Evolutionary conservation across 2,797 vertebrate genomes (phyloP), one percentile per base, ranked within the genome.

Genomic region (Tokudaia tokunoshimensis): DNA sequence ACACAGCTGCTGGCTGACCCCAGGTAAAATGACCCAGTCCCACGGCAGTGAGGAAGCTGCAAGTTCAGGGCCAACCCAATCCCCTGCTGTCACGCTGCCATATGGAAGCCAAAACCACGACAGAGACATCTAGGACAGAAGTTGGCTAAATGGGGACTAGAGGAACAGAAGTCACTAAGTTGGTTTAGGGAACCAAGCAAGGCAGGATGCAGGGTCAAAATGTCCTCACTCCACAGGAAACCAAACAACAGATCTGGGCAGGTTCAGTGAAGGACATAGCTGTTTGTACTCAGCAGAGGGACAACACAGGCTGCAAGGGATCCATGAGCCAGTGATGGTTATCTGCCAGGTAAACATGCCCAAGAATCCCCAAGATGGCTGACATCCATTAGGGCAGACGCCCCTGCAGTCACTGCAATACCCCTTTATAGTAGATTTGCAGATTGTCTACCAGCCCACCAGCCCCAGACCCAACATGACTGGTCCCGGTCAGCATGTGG

Each of bases 241-340:
- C 61, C 82, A 72, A 97, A 96, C 75, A 94, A 81, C 83, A 63
- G 83, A 24, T 37, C 52, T 17, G 61, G 50, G 80, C 65, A 50
- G 85, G 95, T 96, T 96, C 96, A 96, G 52, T 55, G 61, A 55
- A 97, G 93, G 97, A 93, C 94, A 94, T 26, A 9, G 67, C 29
- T 50, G 41, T 76, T 47, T 76, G 44, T 76, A 44, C 75, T 47
- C 44, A 52, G 70, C n/a, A 24, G 59, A 52, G 52, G 67, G 15
- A 44, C 57, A 84, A 50, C 61, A 19, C 55, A 75, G 70, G 72
- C 50, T 52, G 24, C 12, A 14, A 61, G 84, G 52, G 31, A n/a
- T 7, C 10, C 13, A 17, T 37, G 82, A 89, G 57, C 41, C 41
- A 70, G 12, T n/a, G 50, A 19, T 34, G 52, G 72, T 52, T 41